Base-by-base conservation (phyloP, 2,888 invertebrate species). In the Nomada flava region DNA sequence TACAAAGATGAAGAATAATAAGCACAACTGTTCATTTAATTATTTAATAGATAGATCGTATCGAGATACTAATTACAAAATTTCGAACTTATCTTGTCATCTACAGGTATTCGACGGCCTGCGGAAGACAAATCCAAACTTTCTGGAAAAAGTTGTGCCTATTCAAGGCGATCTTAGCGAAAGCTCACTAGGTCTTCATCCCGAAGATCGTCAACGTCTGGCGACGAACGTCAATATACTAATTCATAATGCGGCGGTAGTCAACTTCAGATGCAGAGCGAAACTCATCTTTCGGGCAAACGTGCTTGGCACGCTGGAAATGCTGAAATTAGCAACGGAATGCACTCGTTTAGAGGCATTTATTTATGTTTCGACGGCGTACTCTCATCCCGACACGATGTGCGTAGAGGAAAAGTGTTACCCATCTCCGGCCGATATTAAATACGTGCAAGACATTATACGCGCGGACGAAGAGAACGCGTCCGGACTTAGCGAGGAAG, bases 391-490 rank as follows among this genome's bases (percentile, higher is more conserved):
- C 62, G 88, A 90, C 60, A 71, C 70, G 5, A 10, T 69, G 36
- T 70, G 82, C 13, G 76, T 89, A 36, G 88, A 91, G 44, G 92
- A 92, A 20, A 85, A 85, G 50, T 91, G 90, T 83, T 91, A 92
- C 79, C 69, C 85, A 0, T 55, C 90, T 10, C 90, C 91, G 4
- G 88, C 75, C 1, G 90, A 90, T 52, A 23, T 90, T 7, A 90
- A 90, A 23, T 84, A 89, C 72, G 79, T 89, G 3, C 18, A 79
- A 7, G 90, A 91, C 57, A 86, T 92, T 26, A 76, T 92, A 18
- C 52, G 67, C 2, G 88, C 89, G 0, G 90, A 90, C 15, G 68
- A 59, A 0, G 81, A 82, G 29, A 86, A 71, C 11, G 47, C 64
- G 1, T 23, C 23, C 26, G 91, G 91, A 5, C 64, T 92, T 5